phyloP scores from a whole-genome alignment of 2,888 invertebrate genomes.

The Cerastoderma edule region DNA sequence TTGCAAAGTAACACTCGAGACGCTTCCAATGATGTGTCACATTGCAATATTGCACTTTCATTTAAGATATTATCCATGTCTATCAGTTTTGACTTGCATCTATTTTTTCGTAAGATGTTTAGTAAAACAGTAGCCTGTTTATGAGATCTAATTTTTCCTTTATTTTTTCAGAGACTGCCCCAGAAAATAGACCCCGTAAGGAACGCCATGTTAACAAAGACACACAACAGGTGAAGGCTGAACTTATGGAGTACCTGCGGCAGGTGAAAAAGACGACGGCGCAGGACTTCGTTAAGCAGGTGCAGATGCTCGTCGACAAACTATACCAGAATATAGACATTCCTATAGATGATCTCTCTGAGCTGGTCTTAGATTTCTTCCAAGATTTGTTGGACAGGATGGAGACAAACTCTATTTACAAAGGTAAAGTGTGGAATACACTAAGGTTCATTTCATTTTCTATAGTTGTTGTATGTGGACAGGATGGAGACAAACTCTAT shows the following conservation, averaged over 20 bases:
- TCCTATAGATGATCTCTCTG: constrained; percentile 88
- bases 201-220: constrained; percentile 78
- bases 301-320: constrained; percentile 81
- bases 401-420: constrained; percentile 84
- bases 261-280: constrained; percentile 81
- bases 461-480: too few species aligned
- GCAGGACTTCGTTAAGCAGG: constrained; percentile 87
- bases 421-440: too few species aligned
- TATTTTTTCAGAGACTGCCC: constrained; percentile 46
- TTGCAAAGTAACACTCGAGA: too few species aligned
- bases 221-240: constrained; percentile 83
- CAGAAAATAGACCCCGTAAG: constrained; percentile 57
- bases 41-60: too few species aligned
- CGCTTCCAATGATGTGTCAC: too few species aligned
- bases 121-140: neutral
- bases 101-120: neutral
- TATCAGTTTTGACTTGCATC: neutral
- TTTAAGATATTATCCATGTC: neutral
- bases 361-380: constrained; percentile 95
- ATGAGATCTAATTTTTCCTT: neutral
- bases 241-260: constrained; percentile 83
- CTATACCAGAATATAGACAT: constrained; percentile 83
- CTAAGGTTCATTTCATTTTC: too few species aligned
- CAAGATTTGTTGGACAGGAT: constrained; percentile 90
- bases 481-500: too few species aligned